phyloP scores from a whole-genome alignment of 2,797 vertebrate species.

The Ambastaia sidthimunki region DNA sequence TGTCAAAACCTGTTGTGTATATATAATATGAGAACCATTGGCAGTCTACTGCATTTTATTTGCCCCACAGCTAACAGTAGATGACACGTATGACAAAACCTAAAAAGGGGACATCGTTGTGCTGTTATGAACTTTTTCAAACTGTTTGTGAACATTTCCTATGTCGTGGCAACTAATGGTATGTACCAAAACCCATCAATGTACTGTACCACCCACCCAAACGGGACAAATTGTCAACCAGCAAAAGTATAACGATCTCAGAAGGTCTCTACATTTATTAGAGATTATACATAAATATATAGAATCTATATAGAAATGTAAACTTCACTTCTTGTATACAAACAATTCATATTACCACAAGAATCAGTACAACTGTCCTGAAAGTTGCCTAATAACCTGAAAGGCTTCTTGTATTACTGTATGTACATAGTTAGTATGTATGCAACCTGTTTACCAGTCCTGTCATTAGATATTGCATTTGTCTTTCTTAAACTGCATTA shows the following conservation, averaged over 20 bases:
- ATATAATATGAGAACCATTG: slow-evolving; percentile 8
- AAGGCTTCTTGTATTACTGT: slow-evolving; percentile 65
- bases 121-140: slow-evolving; percentile 53
- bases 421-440: slow-evolving; percentile 75
- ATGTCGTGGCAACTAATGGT: slow-evolving; percentile 41
- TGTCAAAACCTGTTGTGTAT: slow-evolving; percentile 30
- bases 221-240: slow-evolving; percentile 56
- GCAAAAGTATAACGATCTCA: slow-evolving; percentile 44
- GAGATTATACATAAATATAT: slow-evolving; percentile 60
- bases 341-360: slow-evolving; percentile 61
- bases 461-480: slow-evolving; percentile 63
- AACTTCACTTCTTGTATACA: slow-evolving; percentile 64
- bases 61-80: slow-evolving; percentile 40
- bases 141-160: slow-evolving; percentile 47
- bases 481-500: slow-evolving; percentile 65
- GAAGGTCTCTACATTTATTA: slow-evolving; percentile 56
- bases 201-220: slow-evolving; percentile 56
- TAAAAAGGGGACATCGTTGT: slow-evolving; percentile 42
- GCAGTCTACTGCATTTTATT: slow-evolving; percentile 35
- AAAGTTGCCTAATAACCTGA: slow-evolving; percentile 55
- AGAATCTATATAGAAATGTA: slow-evolving; percentile 62
- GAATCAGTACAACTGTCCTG: slow-evolving; percentile 58
- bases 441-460: slow-evolving; percentile 65
- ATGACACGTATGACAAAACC: slow-evolving; percentile 12
- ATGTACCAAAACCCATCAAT: slow-evolving; percentile 63